Conservation (phyloP, 2,113 vertebrate species). For the rat (Rattus norvegicus) region GRCr8 NC_086019.1:136714501-136715000, state of each 20-base stretch:
- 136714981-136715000: constrained; percentile 42
- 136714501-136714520: background rate
- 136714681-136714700: background rate
- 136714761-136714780: background rate
- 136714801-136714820: background rate
- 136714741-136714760: constrained; percentile 7
- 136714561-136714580: background rate
- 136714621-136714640: background rate
- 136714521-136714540: background rate
- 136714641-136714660: background rate
- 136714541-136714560: background rate
- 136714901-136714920: constrained; percentile 24
- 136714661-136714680: background rate
- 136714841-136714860: background rate
- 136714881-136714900: background rate
- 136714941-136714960: background rate
- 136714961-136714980: background rate
- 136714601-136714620: background rate
- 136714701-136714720: background rate
- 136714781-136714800: background rate
- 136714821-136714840: background rate
- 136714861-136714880: background rate
- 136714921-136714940: constrained; percentile 1
- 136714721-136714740: background rate
- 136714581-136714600: background rate